Conservation (phyloP, 2,888 invertebrate species). For the Drosophila phalerata region DNA sequence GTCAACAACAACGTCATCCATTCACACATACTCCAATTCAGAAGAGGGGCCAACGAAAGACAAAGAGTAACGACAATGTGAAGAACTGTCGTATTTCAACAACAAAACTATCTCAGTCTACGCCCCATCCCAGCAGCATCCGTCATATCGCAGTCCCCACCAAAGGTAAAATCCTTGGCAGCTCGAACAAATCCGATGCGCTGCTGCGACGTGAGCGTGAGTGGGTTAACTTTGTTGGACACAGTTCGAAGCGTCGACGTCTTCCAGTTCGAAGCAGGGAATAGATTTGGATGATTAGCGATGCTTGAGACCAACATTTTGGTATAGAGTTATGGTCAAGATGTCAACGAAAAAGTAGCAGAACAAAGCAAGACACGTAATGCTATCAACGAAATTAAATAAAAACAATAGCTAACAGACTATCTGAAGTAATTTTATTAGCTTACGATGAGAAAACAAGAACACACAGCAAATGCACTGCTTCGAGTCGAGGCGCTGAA, state of each 20-base stretch:
- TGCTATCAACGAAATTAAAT: conserved; percentile 3
- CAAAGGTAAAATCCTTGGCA: background rate
- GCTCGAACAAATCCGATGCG: background rate
- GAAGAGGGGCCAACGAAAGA: background rate
- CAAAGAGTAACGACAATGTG: background rate
- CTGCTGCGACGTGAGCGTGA: conserved; percentile 14
- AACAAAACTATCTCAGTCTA: background rate
- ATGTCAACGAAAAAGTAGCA: background rate
- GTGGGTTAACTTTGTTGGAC: conserved; percentile 8
- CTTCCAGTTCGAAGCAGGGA: background rate
- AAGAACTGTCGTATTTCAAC: background rate
- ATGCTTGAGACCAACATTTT: background rate
- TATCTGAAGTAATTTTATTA: too few relatives aligned
- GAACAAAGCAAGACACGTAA: background rate
- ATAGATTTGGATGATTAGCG: background rate
- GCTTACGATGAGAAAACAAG: too few relatives aligned
- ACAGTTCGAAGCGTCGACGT: background rate
- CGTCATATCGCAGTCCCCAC: background rate
- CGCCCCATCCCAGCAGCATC: conserved; percentile 13
- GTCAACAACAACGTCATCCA: background rate
- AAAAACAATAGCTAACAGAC: conserved; percentile 1
- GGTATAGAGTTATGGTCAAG: background rate
- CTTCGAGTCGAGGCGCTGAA: too few relatives aligned
- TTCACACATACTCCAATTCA: background rate
- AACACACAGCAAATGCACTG: too few relatives aligned